Base-by-base conservation (phyloP, 2,113 vertebrate genomes). In the Neolamprologus brichardi region DNA sequence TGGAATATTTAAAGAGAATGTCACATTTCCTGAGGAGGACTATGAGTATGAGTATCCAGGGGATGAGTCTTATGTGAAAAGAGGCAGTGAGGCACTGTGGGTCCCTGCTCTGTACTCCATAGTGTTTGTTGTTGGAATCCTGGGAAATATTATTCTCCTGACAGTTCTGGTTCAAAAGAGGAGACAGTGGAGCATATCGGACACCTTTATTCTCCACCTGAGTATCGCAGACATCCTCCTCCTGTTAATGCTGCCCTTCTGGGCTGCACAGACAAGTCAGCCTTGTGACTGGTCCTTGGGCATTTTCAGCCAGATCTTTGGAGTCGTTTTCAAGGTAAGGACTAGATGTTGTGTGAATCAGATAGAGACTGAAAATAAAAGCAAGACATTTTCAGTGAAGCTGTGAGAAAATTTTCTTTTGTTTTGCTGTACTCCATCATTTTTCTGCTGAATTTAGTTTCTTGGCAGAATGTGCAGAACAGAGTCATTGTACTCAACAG, bases 121-220 rank as follows among this genome's bases (percentile, higher is more conserved):
- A 20, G 89, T 95, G 18, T 78, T 97, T 28, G 1, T 96, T 2
- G 17, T 97, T 2, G 98, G 98, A 3, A 82, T 98, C 5, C 81
- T 96, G 58, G 97, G 97, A 15, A 97, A 98, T 1, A 84, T 80
- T 0, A 86, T 97, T 0, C 95, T 98, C 30, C 87, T 97, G 2
- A 78, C 39, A 0, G 91, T 97, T 82, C 91, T 98, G 84, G 89
- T 90, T 58, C 91, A 87, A 25, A 96, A 94, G 85, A 95, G 88
- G 49, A 82, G 18, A 1, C 60, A 8, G 54, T 96, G 96, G 93
- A 96, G 94, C 8, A 51, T 94, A n/a, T 97, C 96, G 0, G 97
- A 98, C 87, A 95, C 87, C 5, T 97, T 98, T 46, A 67, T 98
- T 82, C 87, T 98, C 30, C 93, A 98, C 84, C 82, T 98, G 91